A percentile compares a stretch with the other conserved stretches of the same genome.
These are phyloP conservation scores for Protonemura montana DNA, from an alignment of 2,888 invertebrate species.

Conservation along the genomic window DNA sequence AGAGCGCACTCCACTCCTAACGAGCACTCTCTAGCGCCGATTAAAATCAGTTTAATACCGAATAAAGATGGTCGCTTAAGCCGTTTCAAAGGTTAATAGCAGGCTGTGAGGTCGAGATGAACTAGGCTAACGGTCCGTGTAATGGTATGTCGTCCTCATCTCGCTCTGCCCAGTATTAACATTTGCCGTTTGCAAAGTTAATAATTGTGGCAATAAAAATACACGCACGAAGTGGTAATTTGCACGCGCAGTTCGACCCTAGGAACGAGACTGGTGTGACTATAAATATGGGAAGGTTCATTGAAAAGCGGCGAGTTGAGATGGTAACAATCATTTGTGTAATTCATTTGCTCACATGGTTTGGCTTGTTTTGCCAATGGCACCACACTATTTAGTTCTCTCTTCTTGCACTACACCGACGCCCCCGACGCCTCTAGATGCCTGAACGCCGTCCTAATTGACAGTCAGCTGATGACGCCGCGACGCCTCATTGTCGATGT, in stretches of 20 bases:
- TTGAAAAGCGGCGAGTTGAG: too few species aligned
- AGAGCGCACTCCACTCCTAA: neutral
- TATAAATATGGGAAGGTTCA: too few species aligned
- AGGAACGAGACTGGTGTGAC: neutral
- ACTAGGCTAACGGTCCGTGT: too few species aligned
- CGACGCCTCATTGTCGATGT: conserved; percentile 43
- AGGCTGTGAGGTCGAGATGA: neutral
- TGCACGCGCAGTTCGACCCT: neutral
- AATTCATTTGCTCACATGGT: too few species aligned
- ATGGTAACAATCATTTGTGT: too few species aligned
- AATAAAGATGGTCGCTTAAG: conserved; percentile 25
- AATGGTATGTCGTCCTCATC: too few species aligned
- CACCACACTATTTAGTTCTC: too few species aligned
- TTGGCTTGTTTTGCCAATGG: too few species aligned
- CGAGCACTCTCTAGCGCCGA: neutral
- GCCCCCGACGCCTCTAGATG: too few species aligned
- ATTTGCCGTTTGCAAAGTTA: neutral
- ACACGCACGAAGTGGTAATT: neutral
- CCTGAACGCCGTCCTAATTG: conserved; percentile 1
- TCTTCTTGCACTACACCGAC: too few species aligned
- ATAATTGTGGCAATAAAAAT: neutral
- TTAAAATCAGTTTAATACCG: conserved; percentile 20
- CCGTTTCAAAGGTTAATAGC: neutral
- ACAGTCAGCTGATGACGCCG: neutral
- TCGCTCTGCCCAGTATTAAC: neutral